Evolutionary conservation across 35 echinoderm and acorn worm species (phyloP).

Genomic region (Chiridota heheva): DNA sequence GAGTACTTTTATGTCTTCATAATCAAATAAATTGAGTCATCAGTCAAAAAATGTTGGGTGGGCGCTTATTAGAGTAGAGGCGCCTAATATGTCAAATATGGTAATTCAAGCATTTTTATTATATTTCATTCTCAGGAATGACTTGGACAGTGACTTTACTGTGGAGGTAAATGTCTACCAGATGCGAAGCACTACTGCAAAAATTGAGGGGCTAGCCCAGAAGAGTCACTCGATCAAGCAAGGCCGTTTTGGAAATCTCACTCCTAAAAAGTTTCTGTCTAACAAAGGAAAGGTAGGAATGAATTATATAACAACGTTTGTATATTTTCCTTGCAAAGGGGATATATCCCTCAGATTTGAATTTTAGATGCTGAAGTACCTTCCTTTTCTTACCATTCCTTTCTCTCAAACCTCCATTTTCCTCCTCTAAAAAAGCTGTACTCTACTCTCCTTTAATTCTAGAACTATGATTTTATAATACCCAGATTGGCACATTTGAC

Average conservation of each 20-base stretch:
- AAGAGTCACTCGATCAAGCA: constrained; percentile 55
- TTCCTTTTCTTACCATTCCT: no score
- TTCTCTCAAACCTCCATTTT: no score
- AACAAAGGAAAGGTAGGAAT: constrained; percentile 28
- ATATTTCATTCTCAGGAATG: constrained; percentile 53
- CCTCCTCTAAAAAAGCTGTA: no score
- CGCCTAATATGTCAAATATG: not conserved
- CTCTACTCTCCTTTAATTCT: no score
- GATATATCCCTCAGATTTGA: no score
- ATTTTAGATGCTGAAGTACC: no score
- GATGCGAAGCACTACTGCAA: constrained; percentile 52
- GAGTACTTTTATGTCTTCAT: no score
- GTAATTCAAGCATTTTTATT: not conserved
- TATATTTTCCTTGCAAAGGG: not conserved
- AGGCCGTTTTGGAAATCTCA: constrained; percentile 54
- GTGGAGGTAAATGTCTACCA: constrained; percentile 84
- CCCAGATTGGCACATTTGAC: no score
- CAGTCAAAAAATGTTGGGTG: no score
- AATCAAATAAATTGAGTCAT: no score
- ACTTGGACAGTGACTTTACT: constrained; percentile 86
- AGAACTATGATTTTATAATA: no score
- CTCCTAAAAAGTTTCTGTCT: constrained; percentile 75
- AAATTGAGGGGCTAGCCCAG: constrained; percentile 60
- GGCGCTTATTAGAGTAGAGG: no score
- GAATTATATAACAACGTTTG: not conserved